phyloP scores from a whole-genome alignment of 1,140 invertebrate genomes.

The Hypsibius dujardini region DNA sequence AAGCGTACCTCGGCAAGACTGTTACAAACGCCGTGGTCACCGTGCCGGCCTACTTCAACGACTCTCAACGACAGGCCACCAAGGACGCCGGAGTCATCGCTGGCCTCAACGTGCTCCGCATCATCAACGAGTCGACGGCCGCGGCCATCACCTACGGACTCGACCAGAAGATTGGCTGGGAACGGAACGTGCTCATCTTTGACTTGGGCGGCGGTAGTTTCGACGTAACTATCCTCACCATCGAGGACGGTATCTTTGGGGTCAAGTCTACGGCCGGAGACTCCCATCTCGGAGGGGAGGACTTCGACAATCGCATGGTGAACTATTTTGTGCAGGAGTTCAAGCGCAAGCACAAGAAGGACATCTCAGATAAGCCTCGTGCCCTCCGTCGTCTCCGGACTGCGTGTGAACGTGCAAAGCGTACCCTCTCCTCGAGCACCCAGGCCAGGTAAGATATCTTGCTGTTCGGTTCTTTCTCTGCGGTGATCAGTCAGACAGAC shows the following conservation, averaged over 20 bases:
- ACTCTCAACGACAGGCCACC: conserved; percentile 38
- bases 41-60: conserved; percentile 45
- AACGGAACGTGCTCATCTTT: conserved; percentile 47
- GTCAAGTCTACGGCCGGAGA: conserved; percentile 92
- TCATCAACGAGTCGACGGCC: conserved; percentile 38
- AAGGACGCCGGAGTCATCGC: conserved; percentile 39
- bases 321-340: conserved; percentile 90
- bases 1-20: conserved; percentile 42
- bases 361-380: conserved; percentile 68
- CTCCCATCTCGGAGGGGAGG: conserved; percentile 92
- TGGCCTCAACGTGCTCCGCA: conserved; percentile 37
- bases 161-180: conserved; percentile 34
- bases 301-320: conserved; percentile 89
- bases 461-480: too few relatives aligned
- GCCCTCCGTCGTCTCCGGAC: conserved; percentile 74
- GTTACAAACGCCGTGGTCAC: conserved; percentile 40
- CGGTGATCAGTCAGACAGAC: too few relatives aligned
- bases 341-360: conserved; percentile 91
- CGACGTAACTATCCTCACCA: conserved; percentile 83
- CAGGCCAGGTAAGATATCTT: too few relatives aligned
- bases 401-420: conserved; percentile 83
- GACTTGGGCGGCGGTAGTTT: conserved; percentile 94
- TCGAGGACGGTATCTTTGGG: conserved; percentile 82
- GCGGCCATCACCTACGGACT: conserved; percentile 38
- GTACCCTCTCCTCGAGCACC: conserved; percentile 78